phyloP scores from a whole-genome alignment of 2,888 invertebrate genomes.

The Phyto melanocephala region DNA sequence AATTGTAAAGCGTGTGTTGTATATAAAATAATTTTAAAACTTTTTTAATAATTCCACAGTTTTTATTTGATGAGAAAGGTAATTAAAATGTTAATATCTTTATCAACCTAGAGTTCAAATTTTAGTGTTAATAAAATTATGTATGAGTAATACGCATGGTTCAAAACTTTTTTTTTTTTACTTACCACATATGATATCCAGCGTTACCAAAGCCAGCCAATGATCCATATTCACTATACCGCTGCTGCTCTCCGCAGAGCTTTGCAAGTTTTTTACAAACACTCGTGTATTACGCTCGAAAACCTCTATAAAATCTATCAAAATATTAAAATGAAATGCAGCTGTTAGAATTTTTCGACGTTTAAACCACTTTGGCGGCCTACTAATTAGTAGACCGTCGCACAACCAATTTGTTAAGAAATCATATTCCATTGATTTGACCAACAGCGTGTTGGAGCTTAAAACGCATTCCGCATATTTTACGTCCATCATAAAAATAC shows the following conservation, averaged over 20 bases:
- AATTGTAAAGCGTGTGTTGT: too few relatives aligned
- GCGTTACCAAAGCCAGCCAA: conserved; percentile 78
- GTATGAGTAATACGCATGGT: too few relatives aligned
- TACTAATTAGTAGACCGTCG: conserved; percentile 70
- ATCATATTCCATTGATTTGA: conserved; percentile 68
- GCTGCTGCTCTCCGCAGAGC: conserved; percentile 80
- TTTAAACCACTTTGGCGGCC: conserved; percentile 81
- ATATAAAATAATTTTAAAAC: too few relatives aligned
- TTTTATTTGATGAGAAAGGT: too few relatives aligned
- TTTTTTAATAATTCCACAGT: too few relatives aligned
- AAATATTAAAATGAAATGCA: conserved; percentile 87
- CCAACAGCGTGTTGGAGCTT: conserved; percentile 62
- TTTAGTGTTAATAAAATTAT: too few relatives aligned
- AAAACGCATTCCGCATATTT: conserved; percentile 66
- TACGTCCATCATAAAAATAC: conserved; percentile 68
- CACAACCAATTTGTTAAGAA: conserved; percentile 70
- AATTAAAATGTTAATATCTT: too few relatives aligned
- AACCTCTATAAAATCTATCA: conserved; percentile 84
- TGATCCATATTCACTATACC: conserved; percentile 79
- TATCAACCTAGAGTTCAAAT: too few relatives aligned
- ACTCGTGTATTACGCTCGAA: conserved; percentile 82
- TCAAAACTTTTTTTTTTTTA: background rate
- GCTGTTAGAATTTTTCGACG: conserved; percentile 86
- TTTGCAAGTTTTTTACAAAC: conserved; percentile 78
- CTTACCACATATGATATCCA: conserved; percentile 79